Percentiles rank a stretch among this genome's conserved stretches.
Conservation (phyloP, 2,888 invertebrate species). For the Glaucopsyche alexis region DNA sequence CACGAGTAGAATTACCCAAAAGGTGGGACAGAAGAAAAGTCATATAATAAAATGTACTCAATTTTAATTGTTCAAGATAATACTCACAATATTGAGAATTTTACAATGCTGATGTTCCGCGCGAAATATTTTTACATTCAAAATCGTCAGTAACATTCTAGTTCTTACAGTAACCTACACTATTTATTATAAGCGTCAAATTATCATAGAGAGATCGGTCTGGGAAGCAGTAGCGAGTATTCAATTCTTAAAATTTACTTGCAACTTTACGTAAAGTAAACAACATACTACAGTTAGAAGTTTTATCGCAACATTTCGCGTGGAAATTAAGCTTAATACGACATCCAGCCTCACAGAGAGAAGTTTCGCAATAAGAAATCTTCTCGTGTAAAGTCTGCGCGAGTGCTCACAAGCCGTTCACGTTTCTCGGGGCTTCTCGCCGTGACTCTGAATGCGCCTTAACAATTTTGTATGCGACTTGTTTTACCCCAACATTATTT, state of each 20-base stretch:
- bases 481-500: conserved; percentile 29
- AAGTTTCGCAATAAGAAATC: too few relatives aligned
- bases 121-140: neutral
- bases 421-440: neutral
- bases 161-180: neutral
- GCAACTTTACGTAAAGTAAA: neutral
- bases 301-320: too few relatives aligned
- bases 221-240: too few relatives aligned
- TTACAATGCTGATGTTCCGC: neutral
- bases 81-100: neutral
- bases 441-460: neutral
- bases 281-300: too few relatives aligned
- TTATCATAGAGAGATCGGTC: too few relatives aligned
- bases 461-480: conserved; percentile 7
- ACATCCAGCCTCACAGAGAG: too few relatives aligned
- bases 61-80: neutral
- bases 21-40: neutral
- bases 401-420: neutral
- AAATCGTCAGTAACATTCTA: neutral
- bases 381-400: too few relatives aligned
- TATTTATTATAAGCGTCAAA: too few relatives aligned
- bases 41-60: neutral
- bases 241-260: neutral
- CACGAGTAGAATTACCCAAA: neutral
- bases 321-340: too few relatives aligned